Conservation (phyloP, 1,140 invertebrate species). For the Macrotrachela quadricornifera region DNA sequence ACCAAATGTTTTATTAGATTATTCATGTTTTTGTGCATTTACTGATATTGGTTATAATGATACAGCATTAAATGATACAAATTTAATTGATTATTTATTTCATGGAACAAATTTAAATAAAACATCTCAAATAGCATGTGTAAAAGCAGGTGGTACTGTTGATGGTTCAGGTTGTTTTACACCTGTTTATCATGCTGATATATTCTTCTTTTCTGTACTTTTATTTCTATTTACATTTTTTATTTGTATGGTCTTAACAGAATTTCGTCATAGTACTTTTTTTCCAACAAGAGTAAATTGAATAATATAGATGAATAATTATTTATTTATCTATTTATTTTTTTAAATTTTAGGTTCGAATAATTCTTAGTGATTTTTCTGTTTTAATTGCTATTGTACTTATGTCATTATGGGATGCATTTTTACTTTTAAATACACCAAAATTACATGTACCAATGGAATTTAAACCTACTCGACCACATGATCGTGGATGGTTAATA, state of each 20-base stretch:
- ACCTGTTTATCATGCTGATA: slow-evolving; percentile 12
- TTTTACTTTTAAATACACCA: slow-evolving; percentile 26
- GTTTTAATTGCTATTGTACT: slow-evolving; percentile 32
- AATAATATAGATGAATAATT: neutral
- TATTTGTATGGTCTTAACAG: slow-evolving; percentile 18
- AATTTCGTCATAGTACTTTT: slow-evolving; percentile 13
- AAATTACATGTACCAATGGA: slow-evolving; percentile 25
- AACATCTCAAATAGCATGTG: neutral
- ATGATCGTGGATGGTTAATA: slow-evolving; percentile 22
- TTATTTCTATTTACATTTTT: slow-evolving; percentile 25
- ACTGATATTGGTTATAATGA: neutral
- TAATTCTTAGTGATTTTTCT: slow-evolving; percentile 31
- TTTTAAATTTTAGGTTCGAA: slow-evolving; percentile 17
- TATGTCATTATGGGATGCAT: slow-evolving; percentile 23
- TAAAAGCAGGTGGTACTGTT: neutral
- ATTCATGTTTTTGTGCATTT: neutral
- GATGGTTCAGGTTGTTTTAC: neutral
- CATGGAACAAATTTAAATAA: neutral
- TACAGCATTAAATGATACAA: neutral
- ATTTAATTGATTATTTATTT: neutral
- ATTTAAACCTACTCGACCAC: slow-evolving; percentile 16
- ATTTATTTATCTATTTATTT: neutral
- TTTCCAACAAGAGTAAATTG: slow-evolving; percentile 17
- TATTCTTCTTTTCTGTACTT: slow-evolving; percentile 26
- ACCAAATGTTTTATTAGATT: too few relatives aligned